Evolutionary conservation across 2,888 invertebrate species (phyloP), one percentile per base, ranked within the genome.

Genomic region (Strigamia maritima): DNA sequence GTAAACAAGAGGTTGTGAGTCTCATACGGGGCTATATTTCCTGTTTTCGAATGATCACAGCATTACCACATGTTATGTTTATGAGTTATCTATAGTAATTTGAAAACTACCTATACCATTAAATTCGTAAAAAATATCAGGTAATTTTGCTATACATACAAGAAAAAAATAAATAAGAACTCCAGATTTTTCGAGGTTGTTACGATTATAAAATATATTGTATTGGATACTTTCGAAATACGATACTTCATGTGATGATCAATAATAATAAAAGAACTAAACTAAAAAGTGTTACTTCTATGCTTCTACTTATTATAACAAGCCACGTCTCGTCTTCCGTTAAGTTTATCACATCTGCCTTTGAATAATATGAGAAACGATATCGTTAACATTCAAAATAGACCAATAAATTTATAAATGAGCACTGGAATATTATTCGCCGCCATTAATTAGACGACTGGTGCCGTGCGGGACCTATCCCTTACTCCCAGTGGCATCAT

Each of bases 301-400:
- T 2, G 22, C 22, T 65, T 65, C 24, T 65, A 65, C 22, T n/a
- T 70, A 70, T 70, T 70, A n/a, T n/a, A 70, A 70, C 70, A 70
- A 65, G 28, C 70, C 70, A 28, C 24, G 70, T 70, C 70, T 70
- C 70, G 70, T 70, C 70, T 70, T 70, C 70, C 70, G 70, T 70
- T 70, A 70, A 26, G 70, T 70, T 70, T 26, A 54, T 70, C 70
- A 70, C 70, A 70, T 28, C 70, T 70, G 70, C 70, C 70, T 70
- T 70, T 70, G 70, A 70, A 70, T 70, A 26, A 70, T 28, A 70
- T 70, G 70, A 70, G 70, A 70, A 70, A 70, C 14, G 70, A 70
- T 28, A 70, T 70, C 70, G n/a, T 70, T 70, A 70, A 70, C 14
- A 70, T 70, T 70, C 70, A 70, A 70, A 70, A 26, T 70, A 70